Conservation (phyloP, 2,888 invertebrate species). For the Magallana nippona region DNA sequence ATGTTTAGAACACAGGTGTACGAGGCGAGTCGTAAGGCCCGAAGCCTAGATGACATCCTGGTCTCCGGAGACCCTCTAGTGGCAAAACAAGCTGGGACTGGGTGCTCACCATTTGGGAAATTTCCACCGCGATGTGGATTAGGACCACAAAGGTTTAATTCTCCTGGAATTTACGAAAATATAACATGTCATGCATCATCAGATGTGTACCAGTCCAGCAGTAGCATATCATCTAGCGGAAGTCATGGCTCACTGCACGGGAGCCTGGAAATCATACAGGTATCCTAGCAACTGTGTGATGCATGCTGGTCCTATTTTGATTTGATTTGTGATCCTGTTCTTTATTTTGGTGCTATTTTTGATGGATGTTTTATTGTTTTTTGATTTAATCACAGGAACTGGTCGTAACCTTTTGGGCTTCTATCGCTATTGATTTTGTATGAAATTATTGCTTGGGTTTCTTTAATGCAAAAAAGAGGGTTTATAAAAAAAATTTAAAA, state of each 20-base stretch:
- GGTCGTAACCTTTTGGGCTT: background rate
- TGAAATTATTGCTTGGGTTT: background rate
- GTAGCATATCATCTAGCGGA: conserved; percentile 78
- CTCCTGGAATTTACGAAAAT: conserved; percentile 67
- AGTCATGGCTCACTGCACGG: conserved; percentile 78
- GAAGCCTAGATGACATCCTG: conserved; percentile 78
- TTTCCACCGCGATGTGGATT: conserved; percentile 63
- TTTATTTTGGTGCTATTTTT: conserved; percentile 44
- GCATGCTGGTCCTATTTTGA: conserved; percentile 37
- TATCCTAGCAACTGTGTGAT: conserved; percentile 68
- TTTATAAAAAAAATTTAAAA: no score
- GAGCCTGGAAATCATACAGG: conserved; percentile 78
- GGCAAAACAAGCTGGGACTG: conserved; percentile 52
- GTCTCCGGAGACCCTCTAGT: conserved; percentile 65
- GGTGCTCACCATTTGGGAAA: conserved; percentile 64
- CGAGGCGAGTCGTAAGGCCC: conserved; percentile 74
- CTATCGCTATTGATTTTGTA: background rate
- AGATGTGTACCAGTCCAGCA: conserved; percentile 76
- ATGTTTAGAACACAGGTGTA: conserved; percentile 72
- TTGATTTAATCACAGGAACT: background rate
- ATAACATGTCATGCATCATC: conserved; percentile 67
- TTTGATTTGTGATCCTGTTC: conserved; percentile 30
- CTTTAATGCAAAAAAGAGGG: no score
- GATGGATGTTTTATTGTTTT: conserved; percentile 25
- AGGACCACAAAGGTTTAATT: conserved; percentile 67